Percentiles rank a stretch among this genome's conserved stretches.
Conservation (phyloP, 2,797 vertebrate genomes). For the Chaetophractus vellerosus region DNA sequence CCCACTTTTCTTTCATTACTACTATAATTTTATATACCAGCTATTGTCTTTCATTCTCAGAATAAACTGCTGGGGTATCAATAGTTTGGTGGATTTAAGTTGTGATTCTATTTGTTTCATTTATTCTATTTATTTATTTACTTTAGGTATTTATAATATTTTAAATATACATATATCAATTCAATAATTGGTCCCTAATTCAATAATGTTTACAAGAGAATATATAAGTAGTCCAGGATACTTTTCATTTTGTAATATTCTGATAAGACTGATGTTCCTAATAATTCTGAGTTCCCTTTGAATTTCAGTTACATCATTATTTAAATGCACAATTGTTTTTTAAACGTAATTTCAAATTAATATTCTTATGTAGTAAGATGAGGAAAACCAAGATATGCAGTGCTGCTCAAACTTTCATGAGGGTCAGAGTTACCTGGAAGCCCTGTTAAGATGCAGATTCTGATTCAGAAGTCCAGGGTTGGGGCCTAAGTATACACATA, state of each 20-base stretch:
- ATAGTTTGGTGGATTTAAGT: constrained; percentile 69
- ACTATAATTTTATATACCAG: constrained; percentile 84
- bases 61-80: constrained; percentile 78
- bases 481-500: neutral
- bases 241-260: neutral
- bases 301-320: constrained; percentile 39
- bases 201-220: constrained; percentile 18
- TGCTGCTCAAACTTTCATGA: neutral
- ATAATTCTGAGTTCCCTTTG: neutral
- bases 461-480: neutral
- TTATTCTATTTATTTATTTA: constrained; percentile 31
- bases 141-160: neutral
- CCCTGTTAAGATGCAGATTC: neutral
- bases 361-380: neutral
- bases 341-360: constrained; percentile 12
- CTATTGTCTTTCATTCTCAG: constrained; percentile 71
- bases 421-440: neutral
- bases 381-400: neutral
- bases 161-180: neutral
- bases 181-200: neutral
- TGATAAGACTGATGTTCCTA: neutral
- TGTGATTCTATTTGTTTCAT: constrained; percentile 47
- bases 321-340: neutral
- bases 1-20: constrained; percentile 72
- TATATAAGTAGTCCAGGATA: neutral